These are phyloP conservation scores for Acipenser oxyrinchus DNA, from an alignment of 2,797 vertebrate genomes.

Conservation along the genomic window DNA sequence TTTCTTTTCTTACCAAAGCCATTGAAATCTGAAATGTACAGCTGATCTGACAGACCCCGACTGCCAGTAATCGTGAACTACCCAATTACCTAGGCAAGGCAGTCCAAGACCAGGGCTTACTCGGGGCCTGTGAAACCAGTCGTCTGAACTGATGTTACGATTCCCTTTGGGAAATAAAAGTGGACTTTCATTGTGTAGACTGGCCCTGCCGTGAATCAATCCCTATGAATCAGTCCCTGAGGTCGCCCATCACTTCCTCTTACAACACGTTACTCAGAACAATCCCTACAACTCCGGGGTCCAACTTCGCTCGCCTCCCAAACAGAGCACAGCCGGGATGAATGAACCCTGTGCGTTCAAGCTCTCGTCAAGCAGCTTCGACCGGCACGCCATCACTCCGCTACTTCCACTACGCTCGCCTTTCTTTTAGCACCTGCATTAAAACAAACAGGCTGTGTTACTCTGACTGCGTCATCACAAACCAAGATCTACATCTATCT, in stretches of 20 bases:
- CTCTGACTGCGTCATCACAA: neutral
- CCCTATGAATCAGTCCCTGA: conserved; percentile 16
- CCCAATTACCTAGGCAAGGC: too few species aligned
- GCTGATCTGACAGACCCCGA: too few species aligned
- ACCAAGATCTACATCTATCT: neutral
- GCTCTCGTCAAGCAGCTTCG: conserved; percentile 36
- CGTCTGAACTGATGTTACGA: neutral
- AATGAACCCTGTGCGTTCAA: conserved; percentile 35
- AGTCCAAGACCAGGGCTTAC: too few species aligned
- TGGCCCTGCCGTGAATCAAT: neutral
- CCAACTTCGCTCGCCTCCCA: neutral
- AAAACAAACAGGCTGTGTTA: conserved; percentile 2
- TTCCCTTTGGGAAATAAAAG: neutral
- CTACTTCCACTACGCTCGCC: conserved; percentile 51
- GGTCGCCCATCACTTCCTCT: neutral
- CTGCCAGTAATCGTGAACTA: too few species aligned
- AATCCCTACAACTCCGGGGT: neutral
- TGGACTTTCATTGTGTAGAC: neutral
- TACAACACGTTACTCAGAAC: conserved; percentile 6
- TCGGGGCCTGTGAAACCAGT: too few species aligned
- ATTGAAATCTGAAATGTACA: too few species aligned
- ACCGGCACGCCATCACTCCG: conserved; percentile 53
- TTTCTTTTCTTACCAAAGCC: too few species aligned
- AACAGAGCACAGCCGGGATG: neutral
- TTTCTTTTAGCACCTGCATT: conserved; percentile 60